Conservation (phyloP, 2,888 invertebrate species). For the Ceriagrion tenellum region DNA sequence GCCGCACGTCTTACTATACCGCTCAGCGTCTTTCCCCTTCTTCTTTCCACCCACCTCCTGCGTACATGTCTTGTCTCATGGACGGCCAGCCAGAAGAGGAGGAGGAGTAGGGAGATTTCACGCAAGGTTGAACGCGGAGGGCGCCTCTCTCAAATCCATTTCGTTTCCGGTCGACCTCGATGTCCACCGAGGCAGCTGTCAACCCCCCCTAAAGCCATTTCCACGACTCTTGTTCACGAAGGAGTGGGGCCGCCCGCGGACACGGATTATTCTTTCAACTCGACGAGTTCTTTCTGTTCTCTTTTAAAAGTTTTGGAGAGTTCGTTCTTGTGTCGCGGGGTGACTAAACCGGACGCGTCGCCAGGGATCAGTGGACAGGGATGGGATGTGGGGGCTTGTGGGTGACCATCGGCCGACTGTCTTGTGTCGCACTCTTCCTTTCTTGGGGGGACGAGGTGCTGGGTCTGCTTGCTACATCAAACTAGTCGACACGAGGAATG, state of each 20-base stretch:
- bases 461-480: not conserved
- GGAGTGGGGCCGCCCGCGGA: not conserved
- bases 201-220: not conserved
- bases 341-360: not conserved
- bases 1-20: no score
- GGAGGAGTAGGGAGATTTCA: not conserved
- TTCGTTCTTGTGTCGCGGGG: not conserved
- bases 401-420: not conserved
- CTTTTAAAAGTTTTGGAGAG: not conserved
- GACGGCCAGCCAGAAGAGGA: not conserved
- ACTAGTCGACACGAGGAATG: not conserved
- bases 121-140: not conserved
- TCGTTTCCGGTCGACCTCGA: slow-evolving; percentile 16
- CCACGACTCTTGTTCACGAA: not conserved
- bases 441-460: not conserved
- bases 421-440: no score
- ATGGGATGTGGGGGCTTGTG: not conserved
- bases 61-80: not conserved
- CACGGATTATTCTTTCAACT: not conserved
- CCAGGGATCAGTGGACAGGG: not conserved
- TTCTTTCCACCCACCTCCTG: not conserved
- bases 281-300: not conserved
- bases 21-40: no score
- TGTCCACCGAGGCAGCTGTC: slow-evolving; percentile 18
- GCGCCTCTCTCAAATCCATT: not conserved